phyloP scores from a whole-genome alignment of 2,113 vertebrate species.

The Halichoeres trimaculatus region DNA sequence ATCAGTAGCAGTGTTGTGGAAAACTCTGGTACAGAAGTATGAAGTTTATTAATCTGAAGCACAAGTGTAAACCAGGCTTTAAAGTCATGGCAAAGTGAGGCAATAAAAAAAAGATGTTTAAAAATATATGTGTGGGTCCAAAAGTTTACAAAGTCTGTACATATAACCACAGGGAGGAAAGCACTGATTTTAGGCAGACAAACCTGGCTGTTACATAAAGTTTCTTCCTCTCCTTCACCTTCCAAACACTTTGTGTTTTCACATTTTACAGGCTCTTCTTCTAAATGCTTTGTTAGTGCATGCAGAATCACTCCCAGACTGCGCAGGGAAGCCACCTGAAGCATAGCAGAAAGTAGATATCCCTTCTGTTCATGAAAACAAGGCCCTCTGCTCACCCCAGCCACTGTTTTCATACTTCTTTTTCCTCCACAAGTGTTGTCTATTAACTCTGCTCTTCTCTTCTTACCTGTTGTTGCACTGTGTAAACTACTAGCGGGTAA shows the following conservation, averaged over 20 bases:
- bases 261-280: constrained; percentile 3
- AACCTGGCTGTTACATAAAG: neutral
- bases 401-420: constrained; percentile 41
- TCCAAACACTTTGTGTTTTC: constrained; percentile 7
- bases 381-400: constrained; percentile 17
- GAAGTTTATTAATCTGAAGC: too few relatives aligned
- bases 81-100: too few relatives aligned
- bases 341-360: constrained; percentile 14
- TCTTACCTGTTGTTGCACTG: constrained; percentile 74
- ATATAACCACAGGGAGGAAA: too few relatives aligned
- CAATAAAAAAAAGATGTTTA: too few relatives aligned
- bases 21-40: too few relatives aligned
- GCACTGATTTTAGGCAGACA: neutral
- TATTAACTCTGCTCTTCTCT: constrained; percentile 78
- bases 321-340: constrained; percentile 23
- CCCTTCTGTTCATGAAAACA: constrained; percentile 47
- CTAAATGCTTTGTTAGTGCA: constrained; percentile 40
- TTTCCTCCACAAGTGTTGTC: constrained; percentile 36
- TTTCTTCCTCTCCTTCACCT: neutral
- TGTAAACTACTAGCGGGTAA: constrained; percentile 84
- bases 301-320: constrained; percentile 28
- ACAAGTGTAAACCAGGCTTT: too few relatives aligned
- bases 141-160: too few relatives aligned
- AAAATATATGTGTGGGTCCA: too few relatives aligned
- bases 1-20: too few relatives aligned